Evolutionary conservation across 2,113 vertebrate genomes (phyloP).

Genomic region (Cyprinodon tularosa): DNA sequence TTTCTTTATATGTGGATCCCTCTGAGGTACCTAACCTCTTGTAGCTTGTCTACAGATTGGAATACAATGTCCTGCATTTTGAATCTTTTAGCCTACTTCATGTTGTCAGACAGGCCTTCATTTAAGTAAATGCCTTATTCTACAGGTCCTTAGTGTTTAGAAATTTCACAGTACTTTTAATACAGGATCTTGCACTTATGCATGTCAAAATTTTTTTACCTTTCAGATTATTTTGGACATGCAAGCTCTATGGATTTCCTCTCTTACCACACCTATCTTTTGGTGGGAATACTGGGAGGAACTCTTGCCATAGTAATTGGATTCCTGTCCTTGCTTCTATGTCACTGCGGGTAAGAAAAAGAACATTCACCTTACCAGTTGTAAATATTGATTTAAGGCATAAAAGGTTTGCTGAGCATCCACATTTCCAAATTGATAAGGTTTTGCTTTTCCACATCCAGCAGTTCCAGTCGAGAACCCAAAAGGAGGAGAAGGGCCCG

Average conservation of each 20-base stretch:
- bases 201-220: constrained; percentile 1
- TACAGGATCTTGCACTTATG: background rate
- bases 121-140: background rate
- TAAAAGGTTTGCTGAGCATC: background rate
- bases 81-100: no score
- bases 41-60: no score
- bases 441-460: constrained; percentile 47
- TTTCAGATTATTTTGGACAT: constrained; percentile 81
- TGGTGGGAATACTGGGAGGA: constrained; percentile 89
- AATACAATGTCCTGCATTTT: no score
- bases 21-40: no score
- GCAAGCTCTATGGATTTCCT: constrained; percentile 84
- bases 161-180: background rate
- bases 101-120: background rate
- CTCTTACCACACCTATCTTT: constrained; percentile 89
- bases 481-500: constrained; percentile 78
- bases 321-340: constrained; percentile 88
- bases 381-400: background rate
- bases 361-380: background rate
- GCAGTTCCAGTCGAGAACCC: constrained; percentile 78
- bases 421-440: background rate
- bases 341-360: constrained; percentile 90
- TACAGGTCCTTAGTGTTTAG: no score
- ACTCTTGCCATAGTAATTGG: constrained; percentile 87
- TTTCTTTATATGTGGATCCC: no score